phyloP scores from a whole-genome alignment of 1,140 invertebrate species.

The Trichoplusia ni region DNA sequence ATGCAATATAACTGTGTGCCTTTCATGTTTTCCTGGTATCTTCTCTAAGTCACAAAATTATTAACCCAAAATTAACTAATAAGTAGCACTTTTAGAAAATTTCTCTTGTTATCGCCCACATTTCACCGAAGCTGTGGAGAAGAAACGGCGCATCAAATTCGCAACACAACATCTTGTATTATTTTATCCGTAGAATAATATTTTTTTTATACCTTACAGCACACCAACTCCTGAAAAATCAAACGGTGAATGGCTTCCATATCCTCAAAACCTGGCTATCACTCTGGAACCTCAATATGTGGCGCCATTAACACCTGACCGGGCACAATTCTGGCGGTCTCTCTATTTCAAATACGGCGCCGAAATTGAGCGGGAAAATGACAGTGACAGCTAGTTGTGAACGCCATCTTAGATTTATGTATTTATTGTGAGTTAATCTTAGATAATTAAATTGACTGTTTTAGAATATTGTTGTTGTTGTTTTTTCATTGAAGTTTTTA shows the following conservation, averaged over 20 bases:
- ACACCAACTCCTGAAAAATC: constrained; percentile 61
- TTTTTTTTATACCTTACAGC: constrained; percentile 45
- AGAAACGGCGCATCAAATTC: no score
- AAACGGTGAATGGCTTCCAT: constrained; percentile 67
- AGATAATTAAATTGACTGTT: neutral
- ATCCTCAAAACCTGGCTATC: constrained; percentile 63
- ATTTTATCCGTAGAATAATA: no score
- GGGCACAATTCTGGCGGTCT: constrained; percentile 66
- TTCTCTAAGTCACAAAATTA: no score
- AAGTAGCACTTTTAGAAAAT: no score
- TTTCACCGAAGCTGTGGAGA: no score
- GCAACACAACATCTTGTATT: no score
- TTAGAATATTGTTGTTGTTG: no score
- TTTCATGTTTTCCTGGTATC: no score
- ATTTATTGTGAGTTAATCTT: neutral
- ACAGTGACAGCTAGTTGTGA: neutral
- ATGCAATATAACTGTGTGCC: no score
- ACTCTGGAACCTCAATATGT: constrained; percentile 69
- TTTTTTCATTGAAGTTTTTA: no score
- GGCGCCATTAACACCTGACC: constrained; percentile 60
- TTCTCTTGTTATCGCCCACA: no score
- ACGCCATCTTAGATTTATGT: neutral
- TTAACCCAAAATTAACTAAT: no score
- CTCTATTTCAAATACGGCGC: constrained; percentile 67
- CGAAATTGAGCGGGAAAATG: constrained; percentile 39